Conservation (phyloP, 2,113 vertebrate genomes). For the Mixornis gularis region DNA sequence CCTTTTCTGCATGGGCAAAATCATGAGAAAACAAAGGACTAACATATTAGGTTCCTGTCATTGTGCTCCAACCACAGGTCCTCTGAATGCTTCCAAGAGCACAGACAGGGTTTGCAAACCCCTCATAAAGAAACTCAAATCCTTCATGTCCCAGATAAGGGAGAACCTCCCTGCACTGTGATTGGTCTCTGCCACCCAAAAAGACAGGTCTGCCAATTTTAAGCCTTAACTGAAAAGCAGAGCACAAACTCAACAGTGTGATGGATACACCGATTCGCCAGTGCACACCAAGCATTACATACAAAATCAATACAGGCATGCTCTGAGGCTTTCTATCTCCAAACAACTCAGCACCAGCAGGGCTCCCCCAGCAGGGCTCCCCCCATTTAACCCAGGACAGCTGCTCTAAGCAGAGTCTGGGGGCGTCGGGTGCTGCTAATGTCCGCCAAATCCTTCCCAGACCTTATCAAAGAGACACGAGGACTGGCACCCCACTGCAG, state of each 20-base stretch:
- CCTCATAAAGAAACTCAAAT: neutral
- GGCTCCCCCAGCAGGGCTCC: neutral
- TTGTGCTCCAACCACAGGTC: neutral
- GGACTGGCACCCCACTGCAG: neutral
- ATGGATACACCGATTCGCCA: fast-evolving
- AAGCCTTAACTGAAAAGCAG: neutral
- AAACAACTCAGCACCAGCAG: neutral
- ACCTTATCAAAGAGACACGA: neutral
- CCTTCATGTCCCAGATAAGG: neutral
- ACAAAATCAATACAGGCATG: neutral
- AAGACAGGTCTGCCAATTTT: neutral
- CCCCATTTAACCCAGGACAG: neutral
- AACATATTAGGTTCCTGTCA: fast-evolving
- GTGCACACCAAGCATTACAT: neutral
- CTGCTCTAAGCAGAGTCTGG: neutral
- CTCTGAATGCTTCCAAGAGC: neutral
- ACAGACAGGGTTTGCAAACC: neutral
- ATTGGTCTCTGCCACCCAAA: neutral
- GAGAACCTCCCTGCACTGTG: neutral
- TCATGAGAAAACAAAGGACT: neutral
- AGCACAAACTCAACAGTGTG: neutral
- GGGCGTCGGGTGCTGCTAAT: neutral
- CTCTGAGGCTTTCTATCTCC: neutral
- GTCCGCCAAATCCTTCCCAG: neutral
- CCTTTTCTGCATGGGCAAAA: neutral